Percentiles rank a stretch among this genome's conserved stretches.
These are phyloP conservation scores for Agrypnus murinus DNA, from an alignment of 2,888 invertebrate genomes.

Conservation along the genomic window DNA sequence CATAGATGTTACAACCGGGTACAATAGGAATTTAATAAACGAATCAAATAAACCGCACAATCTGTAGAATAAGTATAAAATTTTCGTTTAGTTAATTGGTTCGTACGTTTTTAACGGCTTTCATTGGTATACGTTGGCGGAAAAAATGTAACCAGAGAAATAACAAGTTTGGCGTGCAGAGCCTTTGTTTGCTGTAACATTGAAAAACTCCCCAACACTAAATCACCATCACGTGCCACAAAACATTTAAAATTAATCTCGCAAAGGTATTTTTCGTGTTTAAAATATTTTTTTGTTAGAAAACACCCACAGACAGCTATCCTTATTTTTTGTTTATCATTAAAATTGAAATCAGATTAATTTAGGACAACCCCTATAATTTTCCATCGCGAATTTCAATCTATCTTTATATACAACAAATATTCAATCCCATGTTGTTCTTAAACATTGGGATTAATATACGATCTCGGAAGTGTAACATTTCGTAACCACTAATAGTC, in stretches of 20 bases:
- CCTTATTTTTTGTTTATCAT: neutral
- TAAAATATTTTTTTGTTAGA: slow-evolving; percentile 23
- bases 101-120: slow-evolving; percentile 19
- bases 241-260: slow-evolving; percentile 41
- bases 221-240: slow-evolving; percentile 40
- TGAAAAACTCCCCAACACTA: slow-evolving; percentile 36
- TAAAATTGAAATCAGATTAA: neutral
- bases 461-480: slow-evolving; percentile 9
- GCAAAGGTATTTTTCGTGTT: slow-evolving; percentile 31
- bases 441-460: slow-evolving; percentile 27
- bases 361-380: too few relatives aligned
- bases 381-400: too few relatives aligned
- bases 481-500: slow-evolving; percentile 38
- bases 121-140: slow-evolving; percentile 35
- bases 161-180: slow-evolving; percentile 21
- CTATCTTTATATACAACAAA: neutral
- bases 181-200: slow-evolving; percentile 29
- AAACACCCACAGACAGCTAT: neutral
- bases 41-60: too few relatives aligned
- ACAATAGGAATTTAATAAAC: too few relatives aligned
- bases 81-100: slow-evolving; percentile 23
- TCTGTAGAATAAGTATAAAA: slow-evolving; percentile 20
- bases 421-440: neutral
- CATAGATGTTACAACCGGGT: too few relatives aligned
- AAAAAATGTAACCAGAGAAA: slow-evolving; percentile 29